Conservation (phyloP, 1,140 invertebrate genomes). For the Acyrthosiphon pisum region DNA sequence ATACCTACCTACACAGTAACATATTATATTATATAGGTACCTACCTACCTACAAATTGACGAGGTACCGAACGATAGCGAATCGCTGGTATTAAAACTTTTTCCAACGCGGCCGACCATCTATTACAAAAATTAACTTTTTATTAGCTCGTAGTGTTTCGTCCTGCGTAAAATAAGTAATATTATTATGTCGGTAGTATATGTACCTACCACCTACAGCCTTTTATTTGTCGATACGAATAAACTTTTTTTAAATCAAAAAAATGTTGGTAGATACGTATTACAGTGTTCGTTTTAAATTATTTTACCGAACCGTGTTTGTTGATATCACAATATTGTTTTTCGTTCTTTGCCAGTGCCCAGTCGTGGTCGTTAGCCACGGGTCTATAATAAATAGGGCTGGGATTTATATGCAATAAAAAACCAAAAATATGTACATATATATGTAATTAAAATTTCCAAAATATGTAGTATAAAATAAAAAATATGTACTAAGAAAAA, state of each 20-base stretch:
- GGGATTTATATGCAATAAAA: too few relatives aligned
- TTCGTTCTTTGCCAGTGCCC: too few relatives aligned
- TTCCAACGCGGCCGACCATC: background rate
- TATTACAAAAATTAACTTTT: background rate
- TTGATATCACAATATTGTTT: background rate
- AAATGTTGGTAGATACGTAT: background rate
- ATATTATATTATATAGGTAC: too few relatives aligned
- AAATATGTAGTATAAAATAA: too few relatives aligned
- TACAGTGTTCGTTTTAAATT: background rate
- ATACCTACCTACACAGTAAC: background rate
- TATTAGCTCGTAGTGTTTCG: background rate
- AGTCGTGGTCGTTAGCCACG: too few relatives aligned
- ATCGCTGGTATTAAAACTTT: background rate
- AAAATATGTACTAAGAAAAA: too few relatives aligned
- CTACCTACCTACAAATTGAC: background rate
- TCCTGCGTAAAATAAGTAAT: background rate
- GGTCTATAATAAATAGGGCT: too few relatives aligned
- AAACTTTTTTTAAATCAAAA: background rate
- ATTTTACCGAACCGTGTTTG: background rate
- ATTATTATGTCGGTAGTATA: background rate
- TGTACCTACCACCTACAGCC: background rate
- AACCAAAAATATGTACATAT: too few relatives aligned
- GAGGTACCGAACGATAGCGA: background rate
- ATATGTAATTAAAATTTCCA: too few relatives aligned
- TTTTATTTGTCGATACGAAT: background rate